These are phyloP conservation scores for Diabrotica balteata DNA, from an alignment of 2,888 invertebrate genomes.

Conservation along the genomic window DNA sequence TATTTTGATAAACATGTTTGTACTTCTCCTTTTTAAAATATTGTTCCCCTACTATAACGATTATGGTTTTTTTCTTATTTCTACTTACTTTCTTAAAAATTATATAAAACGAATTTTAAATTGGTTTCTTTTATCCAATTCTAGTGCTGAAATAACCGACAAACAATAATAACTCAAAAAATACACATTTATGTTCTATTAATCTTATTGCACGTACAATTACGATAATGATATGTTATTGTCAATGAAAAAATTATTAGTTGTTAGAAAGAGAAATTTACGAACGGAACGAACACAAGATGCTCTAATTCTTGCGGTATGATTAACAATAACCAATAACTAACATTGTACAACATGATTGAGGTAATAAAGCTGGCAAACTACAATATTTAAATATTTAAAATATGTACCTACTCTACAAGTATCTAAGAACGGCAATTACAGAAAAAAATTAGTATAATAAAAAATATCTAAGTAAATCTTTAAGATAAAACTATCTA, in stretches of 20 bases:
- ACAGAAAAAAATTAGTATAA: too few relatives aligned
- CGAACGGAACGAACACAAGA: conserved; percentile 1
- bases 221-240: conserved; percentile 17
- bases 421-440: neutral
- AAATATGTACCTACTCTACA: neutral
- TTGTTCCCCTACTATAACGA: neutral
- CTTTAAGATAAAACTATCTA: too few relatives aligned
- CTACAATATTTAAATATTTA: too few relatives aligned
- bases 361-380: too few relatives aligned
- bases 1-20: too few relatives aligned
- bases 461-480: too few relatives aligned
- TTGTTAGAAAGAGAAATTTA: conserved; percentile 15
- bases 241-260: conserved; percentile 6
- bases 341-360: neutral
- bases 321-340: neutral
- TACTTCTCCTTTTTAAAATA: too few relatives aligned
- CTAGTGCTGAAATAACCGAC: neutral
- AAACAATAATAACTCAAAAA: conserved; percentile 6
- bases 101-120: conserved; percentile 7
- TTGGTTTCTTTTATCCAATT: conserved; percentile 9
- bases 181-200: conserved; percentile 16
- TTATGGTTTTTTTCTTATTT: neutral
- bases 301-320: conserved; percentile 11
- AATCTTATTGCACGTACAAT: conserved; percentile 13
- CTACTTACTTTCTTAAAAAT: neutral